Evolutionary conservation across 2,797 vertebrate species (phyloP).

Genomic region (Leptoclinus maculatus): DNA sequence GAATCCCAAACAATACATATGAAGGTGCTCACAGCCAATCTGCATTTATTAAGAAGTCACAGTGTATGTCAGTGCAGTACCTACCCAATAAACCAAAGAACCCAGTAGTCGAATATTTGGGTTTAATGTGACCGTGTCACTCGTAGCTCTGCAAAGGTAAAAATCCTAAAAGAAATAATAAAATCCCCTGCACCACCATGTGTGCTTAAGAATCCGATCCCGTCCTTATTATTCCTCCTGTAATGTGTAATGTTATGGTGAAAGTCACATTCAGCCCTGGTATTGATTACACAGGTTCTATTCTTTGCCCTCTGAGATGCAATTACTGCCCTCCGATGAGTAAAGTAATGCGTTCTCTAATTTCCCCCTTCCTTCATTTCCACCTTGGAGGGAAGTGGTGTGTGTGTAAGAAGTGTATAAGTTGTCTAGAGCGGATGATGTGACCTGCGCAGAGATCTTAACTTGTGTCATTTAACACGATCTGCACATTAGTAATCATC

Average conservation of each 20-base stretch:
- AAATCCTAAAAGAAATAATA: not conserved
- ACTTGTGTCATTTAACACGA: constrained; percentile 40
- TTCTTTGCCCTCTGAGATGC: constrained; percentile 69
- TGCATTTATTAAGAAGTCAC: constrained; percentile 23
- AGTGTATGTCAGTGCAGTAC: not conserved
- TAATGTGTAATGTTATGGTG: constrained; percentile 52
- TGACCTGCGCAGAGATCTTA: constrained; percentile 40
- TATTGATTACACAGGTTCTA: constrained; percentile 61
- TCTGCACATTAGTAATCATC: constrained; percentile 42
- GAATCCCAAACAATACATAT: constrained; percentile 55
- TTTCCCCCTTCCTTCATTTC: constrained; percentile 13
- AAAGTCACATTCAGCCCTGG: constrained; percentile 65
- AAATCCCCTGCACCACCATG: constrained; percentile 34
- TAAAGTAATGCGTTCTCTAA: constrained; percentile 59
- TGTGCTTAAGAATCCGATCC: constrained; percentile 29
- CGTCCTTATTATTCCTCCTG: constrained; percentile 65
- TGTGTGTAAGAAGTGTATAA: constrained; percentile 22
- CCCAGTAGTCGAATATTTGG: not conserved
- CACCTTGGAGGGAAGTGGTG: constrained; percentile 6
- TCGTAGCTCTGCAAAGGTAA: not conserved
- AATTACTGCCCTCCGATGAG: constrained; percentile 67
- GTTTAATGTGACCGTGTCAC: constrained; percentile 45
- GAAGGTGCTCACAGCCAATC: constrained; percentile 29
- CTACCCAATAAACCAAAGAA: not conserved
- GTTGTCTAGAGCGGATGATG: constrained; percentile 11